Evolutionary conservation across 30 jellyfish, hydroid and myxozoan species (phyloP).

Genomic region (Mastigias papua): DNA sequence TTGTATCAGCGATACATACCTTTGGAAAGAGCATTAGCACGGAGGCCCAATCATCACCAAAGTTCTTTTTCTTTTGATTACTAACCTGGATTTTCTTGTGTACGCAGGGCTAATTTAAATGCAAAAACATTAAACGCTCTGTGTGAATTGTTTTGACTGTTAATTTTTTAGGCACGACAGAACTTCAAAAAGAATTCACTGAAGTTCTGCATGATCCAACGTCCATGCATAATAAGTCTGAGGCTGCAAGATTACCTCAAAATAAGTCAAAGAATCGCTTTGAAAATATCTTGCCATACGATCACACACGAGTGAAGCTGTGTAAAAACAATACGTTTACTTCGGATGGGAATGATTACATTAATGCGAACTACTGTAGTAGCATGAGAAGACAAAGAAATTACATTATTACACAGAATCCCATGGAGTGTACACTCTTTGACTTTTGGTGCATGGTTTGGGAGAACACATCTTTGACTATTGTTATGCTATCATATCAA

Average conservation of each 20-base stretch:
- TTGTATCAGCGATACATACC: too few species aligned
- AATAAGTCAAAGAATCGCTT: conserved; percentile 53
- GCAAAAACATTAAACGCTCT: too few species aligned
- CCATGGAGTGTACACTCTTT: conserved; percentile 54
- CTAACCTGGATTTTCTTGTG: too few species aligned
- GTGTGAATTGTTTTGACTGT: too few species aligned
- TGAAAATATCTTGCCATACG: conserved; percentile 52
- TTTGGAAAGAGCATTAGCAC: too few species aligned
- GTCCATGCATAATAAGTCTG: conserved; percentile 15
- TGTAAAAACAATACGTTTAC: not conserved
- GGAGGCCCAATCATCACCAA: too few species aligned
- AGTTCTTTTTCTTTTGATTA: too few species aligned
- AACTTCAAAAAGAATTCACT: conserved; percentile 33
- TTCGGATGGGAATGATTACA: conserved; percentile 24
- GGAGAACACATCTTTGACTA: conserved; percentile 49
- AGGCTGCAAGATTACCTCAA: conserved; percentile 29
- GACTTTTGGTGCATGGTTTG: conserved; percentile 72
- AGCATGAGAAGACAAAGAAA: conserved; percentile 24
- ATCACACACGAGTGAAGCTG: conserved; percentile 58
- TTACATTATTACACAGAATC: conserved; percentile 63
- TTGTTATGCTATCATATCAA: conserved; percentile 31
- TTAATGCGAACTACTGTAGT: conserved; percentile 60
- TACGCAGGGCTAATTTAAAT: too few species aligned
- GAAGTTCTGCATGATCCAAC: conserved; percentile 19
- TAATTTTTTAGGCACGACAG: too few species aligned